Evolutionary conservation across 2,888 invertebrate species (phyloP), one percentile per base, ranked within the genome.

Genomic region (Heliconius ismenius): DNA sequence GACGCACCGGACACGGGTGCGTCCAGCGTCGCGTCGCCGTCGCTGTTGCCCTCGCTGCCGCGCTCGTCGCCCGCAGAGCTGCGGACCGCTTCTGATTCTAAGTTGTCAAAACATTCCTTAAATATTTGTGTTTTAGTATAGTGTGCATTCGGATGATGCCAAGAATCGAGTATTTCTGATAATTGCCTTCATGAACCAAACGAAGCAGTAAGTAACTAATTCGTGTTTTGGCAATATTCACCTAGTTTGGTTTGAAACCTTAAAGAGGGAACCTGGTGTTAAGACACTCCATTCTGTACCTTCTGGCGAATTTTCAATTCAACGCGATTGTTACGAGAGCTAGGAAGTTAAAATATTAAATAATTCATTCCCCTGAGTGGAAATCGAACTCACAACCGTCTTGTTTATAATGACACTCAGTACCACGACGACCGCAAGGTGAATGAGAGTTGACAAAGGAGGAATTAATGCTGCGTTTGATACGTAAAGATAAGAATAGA

Each of bases 1-100:
- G 94, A 91, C 0, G 92, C 95, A 54, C 92, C 95, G 73, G 92
- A 93, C 73, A 91, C 92, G 24, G 90, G 90, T 74, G 94, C 93
- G 79, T 92, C 94, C 4, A 89, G 90, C 15, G 93, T 91, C 10
- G 88, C 84, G 81, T 94, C 93, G 0, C 89, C 92, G 72, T 94
- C 94, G 32, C 93, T 93, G 81, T 93, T 93, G n/a, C 92, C 93
- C 68, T 94, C 93, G 72, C 93, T 93, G 73, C 89, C 92, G 36
- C 92, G 90, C 84, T 93, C 93, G 81, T 94, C 93, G 11, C 92
- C 92, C 58, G 87, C 91, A 2, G 92, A 90, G 79, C 91, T 92
- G 75, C 92, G 91, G 32, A 92, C 82, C 64, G 88, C 90, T 83
- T 94, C 93, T 2, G 92, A 92, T 82, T 94, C 93, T 93, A 87